These are phyloP conservation scores for Oryzias melastigma DNA, from an alignment of 2,113 vertebrate genomes.

Conservation along the genomic window DNA sequence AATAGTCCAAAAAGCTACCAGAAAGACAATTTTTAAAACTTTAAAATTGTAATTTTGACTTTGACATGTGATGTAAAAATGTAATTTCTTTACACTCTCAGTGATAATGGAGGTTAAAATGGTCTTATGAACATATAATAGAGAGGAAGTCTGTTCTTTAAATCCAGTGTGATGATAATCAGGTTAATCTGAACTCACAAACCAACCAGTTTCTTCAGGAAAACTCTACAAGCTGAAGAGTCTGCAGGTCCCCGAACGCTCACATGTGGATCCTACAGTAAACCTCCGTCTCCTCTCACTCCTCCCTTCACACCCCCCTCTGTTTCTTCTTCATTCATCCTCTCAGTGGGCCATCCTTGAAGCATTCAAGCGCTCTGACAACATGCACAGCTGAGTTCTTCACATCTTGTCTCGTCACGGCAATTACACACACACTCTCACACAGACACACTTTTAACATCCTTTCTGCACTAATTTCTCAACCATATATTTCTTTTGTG, in stretches of 20 bases:
- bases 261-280: slow-evolving; percentile 46
- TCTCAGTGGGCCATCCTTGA: slow-evolving; percentile 72
- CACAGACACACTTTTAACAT: slow-evolving; percentile 48
- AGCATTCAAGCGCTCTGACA: slow-evolving; percentile 74
- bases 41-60: no score
- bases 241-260: neutral
- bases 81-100: no score
- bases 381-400: slow-evolving; percentile 74
- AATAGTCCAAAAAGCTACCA: no score
- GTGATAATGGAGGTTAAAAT: no score
- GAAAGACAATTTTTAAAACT: no score
- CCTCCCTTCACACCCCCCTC: slow-evolving; percentile 53
- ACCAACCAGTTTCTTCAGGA: neutral
- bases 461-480: slow-evolving; percentile 48
- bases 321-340: slow-evolving; percentile 62
- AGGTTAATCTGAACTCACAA: slow-evolving; percentile 15
- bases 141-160: slow-evolving; percentile 1
- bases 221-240: neutral
- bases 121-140: no score
- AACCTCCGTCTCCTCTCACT: slow-evolving; percentile 29
- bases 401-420: slow-evolving; percentile 82
- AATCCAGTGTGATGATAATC: slow-evolving; percentile 3
- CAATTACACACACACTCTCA: slow-evolving; percentile 68
- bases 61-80: no score
- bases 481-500: slow-evolving; percentile 18